Base-by-base conservation (phyloP, 2,888 invertebrate genomes). In the Hyppa rectilinea region DNA sequence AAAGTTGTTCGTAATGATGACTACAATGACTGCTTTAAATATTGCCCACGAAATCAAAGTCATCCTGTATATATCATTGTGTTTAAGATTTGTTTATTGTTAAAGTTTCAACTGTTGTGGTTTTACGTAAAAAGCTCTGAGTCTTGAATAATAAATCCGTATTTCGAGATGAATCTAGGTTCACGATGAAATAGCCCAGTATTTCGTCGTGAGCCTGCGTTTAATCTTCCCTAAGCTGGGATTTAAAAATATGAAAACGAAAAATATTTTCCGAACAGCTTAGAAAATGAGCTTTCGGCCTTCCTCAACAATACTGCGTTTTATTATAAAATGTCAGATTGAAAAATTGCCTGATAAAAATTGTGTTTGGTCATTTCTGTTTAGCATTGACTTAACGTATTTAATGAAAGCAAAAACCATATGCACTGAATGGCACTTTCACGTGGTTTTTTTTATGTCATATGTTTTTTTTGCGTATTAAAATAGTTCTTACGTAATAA, bases 181-280 rank as follows among this genome's bases (percentile, higher is more conserved):
- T 52, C 12, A 43, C 34, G 14, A 12, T 23, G 12, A 55, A 55
- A 65, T 36, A 36, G 10, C 29, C 0, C 20, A 7, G 20, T 31
- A 31, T 36, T 62, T 38, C 43, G 29, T 38, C 5, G 20, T 26
- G 63, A 73, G 52, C 31, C 62, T 23, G 43, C 31, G 1, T 55
- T 56, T 36, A 75, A 66, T 75, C 75, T 66, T 12, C 43, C 14
- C 20, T 66, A 75, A 56, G 67, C 67, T 43, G 47, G 67, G 55
- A 56, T 75, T 66, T 23, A 43, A 43, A 75, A 72, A 43, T 56
- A 43, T 49, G 47, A 71, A 66, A 55, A 66, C 20, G 47, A 36
- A 45, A 75, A 75, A 56, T 75, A 43, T 66, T 75, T 72, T 36
- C 36, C 20, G 14, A 56, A 49, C 12, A 49, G 49, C 75, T 66